Percentiles rank a stretch among this genome's conserved stretches.
phyloP scores from a whole-genome alignment of 2,797 vertebrate genomes.

The Protosalanx chinensis region DNA sequence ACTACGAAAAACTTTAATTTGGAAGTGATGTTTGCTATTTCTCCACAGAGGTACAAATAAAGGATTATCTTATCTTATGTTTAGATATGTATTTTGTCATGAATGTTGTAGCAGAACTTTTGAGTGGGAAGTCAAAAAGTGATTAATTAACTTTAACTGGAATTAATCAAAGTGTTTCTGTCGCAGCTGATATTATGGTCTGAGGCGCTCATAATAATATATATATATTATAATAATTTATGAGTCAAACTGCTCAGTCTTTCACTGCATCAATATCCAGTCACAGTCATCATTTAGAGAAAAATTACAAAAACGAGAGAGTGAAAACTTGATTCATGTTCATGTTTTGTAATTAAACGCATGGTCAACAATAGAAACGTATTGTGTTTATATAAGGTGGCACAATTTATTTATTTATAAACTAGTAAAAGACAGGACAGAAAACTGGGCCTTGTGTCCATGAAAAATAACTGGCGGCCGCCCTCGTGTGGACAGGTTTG shows the following conservation, averaged over 20 bases:
- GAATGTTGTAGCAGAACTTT: conserved; percentile 7
- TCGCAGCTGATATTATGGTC: conserved; percentile 10
- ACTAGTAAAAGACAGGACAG: neutral
- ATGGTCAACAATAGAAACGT: neutral
- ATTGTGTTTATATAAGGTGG: neutral
- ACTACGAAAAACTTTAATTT: neutral
- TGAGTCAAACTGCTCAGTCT: conserved; percentile 20
- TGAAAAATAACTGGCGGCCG: conserved; percentile 19
- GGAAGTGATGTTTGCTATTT: too few species aligned
- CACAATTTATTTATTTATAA: neutral
- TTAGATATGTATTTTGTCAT: conserved; percentile 9
- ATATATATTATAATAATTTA: too few species aligned
- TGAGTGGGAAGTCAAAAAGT: conserved; percentile 39
- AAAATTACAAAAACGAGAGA: too few species aligned
- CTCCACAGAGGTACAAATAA: too few species aligned
- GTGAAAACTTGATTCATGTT: neutral
- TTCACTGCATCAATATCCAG: conserved; percentile 48
- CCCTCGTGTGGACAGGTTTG: conserved; percentile 48
- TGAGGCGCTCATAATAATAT: neutral
- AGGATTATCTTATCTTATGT: conserved; percentile 28
- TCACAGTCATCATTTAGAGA: conserved; percentile 39
- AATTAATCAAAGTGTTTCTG: conserved; percentile 43
- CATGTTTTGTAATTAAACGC: neutral
- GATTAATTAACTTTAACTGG: conserved; percentile 53
- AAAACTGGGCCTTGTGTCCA: neutral